Conservation (phyloP, 30 jellyfish, hydroid and myxozoan species). For the Hydra vulgaris region DNA sequence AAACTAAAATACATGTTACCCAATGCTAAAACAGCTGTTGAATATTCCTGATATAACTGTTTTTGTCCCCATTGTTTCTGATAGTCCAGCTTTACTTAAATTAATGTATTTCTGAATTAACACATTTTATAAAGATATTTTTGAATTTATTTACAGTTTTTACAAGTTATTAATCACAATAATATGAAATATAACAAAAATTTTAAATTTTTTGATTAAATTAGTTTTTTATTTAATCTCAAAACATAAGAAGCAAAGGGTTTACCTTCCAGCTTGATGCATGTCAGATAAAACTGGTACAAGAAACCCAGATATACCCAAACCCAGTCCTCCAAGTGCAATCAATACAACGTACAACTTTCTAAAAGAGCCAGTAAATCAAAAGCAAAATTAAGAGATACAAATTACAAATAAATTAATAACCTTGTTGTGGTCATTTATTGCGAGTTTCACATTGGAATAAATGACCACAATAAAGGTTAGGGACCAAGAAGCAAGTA, state of each 20-base stretch:
- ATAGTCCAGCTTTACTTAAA: constrained; percentile 56
- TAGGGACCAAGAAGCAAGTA: constrained; percentile 69
- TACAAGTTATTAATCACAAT: not conserved
- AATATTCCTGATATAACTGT: constrained; percentile 59
- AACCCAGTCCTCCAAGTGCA: constrained; percentile 43
- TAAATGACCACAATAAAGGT: constrained; percentile 34
- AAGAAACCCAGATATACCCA: constrained; percentile 44
- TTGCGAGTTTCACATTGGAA: constrained; percentile 28
- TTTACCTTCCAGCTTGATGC: constrained; percentile 48
- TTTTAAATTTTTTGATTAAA: too few species aligned
- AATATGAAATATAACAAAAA: not conserved
- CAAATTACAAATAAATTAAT: not conserved
- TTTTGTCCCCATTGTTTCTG: constrained; percentile 42
- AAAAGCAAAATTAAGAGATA: not conserved
- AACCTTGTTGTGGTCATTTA: not conserved
- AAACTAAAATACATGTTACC: too few species aligned
- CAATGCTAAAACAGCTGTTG: constrained; percentile 64
- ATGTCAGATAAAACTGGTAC: constrained; percentile 65
- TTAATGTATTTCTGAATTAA: not conserved
- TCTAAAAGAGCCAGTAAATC: not conserved
- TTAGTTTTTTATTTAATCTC: too few species aligned
- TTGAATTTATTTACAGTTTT: not conserved
- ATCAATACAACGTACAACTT: constrained; percentile 54
- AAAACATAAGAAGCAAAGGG: not conserved
- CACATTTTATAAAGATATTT: too few species aligned